phyloP scores from a whole-genome alignment of 1,140 invertebrate genomes.

The Pollicipes pollicipes region DNA sequence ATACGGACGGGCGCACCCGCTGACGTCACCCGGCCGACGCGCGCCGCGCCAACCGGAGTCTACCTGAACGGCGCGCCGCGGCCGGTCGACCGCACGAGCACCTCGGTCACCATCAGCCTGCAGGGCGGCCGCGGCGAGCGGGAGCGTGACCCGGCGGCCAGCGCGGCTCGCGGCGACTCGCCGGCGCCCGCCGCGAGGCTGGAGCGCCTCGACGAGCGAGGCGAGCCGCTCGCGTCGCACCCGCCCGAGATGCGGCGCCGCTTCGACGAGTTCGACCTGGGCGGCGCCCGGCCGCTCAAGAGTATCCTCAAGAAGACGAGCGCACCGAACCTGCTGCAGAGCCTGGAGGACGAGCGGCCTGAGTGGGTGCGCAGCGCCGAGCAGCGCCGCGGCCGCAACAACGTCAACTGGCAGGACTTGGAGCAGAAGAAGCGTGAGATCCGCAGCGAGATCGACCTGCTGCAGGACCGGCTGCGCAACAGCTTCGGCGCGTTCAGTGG shows the following conservation, averaged over 20 bases:
- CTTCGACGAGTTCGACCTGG: not conserved
- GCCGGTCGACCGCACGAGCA: not conserved
- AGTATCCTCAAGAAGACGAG: not conserved
- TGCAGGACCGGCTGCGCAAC: not conserved
- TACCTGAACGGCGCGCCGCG: not conserved
- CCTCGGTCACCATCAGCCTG: not conserved
- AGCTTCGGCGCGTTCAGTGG: not conserved
- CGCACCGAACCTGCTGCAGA: not conserved
- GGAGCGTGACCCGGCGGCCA: too few relatives aligned
- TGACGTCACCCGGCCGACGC: too few relatives aligned
- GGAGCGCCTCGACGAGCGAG: not conserved
- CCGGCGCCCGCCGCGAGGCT: not conserved
- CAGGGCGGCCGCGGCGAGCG: too few relatives aligned
- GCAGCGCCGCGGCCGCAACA: not conserved
- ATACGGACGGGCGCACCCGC: not conserved
- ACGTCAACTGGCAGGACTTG: not conserved
- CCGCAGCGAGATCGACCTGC: not conserved
- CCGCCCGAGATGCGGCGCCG: not conserved
- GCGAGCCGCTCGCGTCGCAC: not conserved
- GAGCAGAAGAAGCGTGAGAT: not conserved
- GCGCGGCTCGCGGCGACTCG: not conserved
- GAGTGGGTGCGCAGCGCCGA: not conserved
- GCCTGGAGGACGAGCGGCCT: not conserved
- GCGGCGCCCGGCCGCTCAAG: not conserved
- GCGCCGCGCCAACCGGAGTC: not conserved